These are phyloP conservation scores for Hemiprocne comata DNA, from an alignment of 2,113 vertebrate genomes.

Conservation along the genomic window DNA sequence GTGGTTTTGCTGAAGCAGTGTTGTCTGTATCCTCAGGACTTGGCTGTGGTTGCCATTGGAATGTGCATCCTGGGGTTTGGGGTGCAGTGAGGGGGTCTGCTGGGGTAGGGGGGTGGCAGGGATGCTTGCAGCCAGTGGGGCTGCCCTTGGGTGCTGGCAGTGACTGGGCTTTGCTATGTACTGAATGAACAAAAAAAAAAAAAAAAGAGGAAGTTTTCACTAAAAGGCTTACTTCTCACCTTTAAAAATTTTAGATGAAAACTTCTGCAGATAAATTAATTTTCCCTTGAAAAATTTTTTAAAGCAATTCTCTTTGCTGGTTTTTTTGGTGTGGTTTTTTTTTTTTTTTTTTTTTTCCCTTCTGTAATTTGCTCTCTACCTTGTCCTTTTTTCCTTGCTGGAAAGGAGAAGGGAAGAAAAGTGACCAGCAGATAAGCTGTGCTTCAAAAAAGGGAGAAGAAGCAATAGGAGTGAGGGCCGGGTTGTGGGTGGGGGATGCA, in stretches of 20 bases:
- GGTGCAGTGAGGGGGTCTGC: neutral
- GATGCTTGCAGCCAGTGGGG: rapidly evolving
- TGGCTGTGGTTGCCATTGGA: rapidly evolving
- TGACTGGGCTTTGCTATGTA: neutral
- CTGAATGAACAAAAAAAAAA: neutral
- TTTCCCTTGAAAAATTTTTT: neutral
- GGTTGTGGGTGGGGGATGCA: neutral
- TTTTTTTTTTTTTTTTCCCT: neutral
- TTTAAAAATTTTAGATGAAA: neutral
- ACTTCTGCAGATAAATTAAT: neutral
- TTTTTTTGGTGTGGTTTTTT: no score
- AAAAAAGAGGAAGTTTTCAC: neutral
- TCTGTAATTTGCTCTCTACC: neutral
- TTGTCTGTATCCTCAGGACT: rapidly evolving
- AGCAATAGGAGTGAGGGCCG: rapidly evolving
- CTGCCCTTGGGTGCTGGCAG: neutral
- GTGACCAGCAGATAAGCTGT: neutral
- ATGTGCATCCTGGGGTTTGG: rapidly evolving
- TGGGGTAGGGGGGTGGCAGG: rapidly evolving
- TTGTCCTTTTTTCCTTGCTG: neutral
- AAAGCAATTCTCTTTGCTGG: no score
- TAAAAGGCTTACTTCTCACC: neutral
- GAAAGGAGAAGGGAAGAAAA: neutral
- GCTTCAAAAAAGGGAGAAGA: neutral
- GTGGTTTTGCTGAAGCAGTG: neutral